Conservation (phyloP, 2,113 vertebrate species). For the Oostethus manadensis region DNA sequence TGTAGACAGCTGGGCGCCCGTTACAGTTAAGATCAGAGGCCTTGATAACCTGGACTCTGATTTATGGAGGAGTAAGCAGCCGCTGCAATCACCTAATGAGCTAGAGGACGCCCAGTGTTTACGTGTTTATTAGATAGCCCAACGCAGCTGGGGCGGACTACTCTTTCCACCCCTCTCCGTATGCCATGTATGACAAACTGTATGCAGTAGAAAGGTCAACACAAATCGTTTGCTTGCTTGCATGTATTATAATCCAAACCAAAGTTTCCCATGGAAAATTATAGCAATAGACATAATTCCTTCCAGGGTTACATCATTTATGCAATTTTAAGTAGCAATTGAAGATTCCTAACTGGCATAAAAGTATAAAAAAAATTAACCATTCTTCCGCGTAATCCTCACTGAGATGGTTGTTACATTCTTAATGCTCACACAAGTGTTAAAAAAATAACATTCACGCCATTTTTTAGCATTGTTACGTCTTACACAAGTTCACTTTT, state of each 20-base stretch:
- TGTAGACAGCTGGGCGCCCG: conserved; percentile 96
- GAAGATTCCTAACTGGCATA: too few species aligned
- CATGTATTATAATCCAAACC: background rate
- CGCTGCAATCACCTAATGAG: conserved; percentile 94
- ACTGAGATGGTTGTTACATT: too few species aligned
- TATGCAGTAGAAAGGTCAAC: too few species aligned
- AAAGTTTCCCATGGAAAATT: background rate
- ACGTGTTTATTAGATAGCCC: conserved; percentile 98
- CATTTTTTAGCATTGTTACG: too few species aligned
- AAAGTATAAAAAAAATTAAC: background rate
- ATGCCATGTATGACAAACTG: background rate
- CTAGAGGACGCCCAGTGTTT: conserved; percentile 89
- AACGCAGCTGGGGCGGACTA: conserved; percentile 86
- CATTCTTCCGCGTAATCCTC: too few species aligned
- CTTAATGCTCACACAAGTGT: too few species aligned
- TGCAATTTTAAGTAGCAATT: too few species aligned
- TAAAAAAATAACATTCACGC: too few species aligned
- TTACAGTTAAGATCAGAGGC: conserved; percentile 93
- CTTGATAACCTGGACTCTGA: conserved; percentile 93
- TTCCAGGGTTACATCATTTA: background rate
- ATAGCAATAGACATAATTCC: background rate
- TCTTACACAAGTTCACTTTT: too few species aligned
- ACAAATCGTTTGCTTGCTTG: too few species aligned
- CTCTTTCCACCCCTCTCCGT: conserved; percentile 58
- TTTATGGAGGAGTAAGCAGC: conserved; percentile 83